A percentile compares a stretch with the other conserved stretches of the same genome.
Conservation (phyloP, 2,888 invertebrate species). For the Ichneumoninae sp. region DNA sequence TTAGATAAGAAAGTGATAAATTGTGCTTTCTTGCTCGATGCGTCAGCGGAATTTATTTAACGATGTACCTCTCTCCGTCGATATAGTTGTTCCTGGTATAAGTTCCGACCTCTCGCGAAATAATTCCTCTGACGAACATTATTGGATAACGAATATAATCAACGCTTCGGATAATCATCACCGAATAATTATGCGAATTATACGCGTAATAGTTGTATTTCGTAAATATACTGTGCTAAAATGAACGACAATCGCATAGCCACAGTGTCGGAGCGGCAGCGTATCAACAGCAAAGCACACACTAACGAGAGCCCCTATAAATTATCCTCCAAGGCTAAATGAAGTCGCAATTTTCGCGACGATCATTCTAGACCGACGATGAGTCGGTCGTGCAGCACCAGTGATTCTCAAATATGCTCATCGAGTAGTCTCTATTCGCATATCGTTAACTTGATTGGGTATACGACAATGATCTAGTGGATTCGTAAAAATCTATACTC, state of each 20-base stretch:
- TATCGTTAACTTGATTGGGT: neutral
- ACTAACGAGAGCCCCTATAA: conserved; percentile 59
- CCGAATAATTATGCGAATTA: conserved; percentile 35
- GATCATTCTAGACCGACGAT: conserved; percentile 57
- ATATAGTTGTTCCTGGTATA: conserved; percentile 25
- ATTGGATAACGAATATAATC: conserved; percentile 46
- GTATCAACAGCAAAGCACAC: conserved; percentile 47
- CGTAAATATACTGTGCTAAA: neutral
- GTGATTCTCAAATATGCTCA: conserved; percentile 60
- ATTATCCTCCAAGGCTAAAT: conserved; percentile 63
- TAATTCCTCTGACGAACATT: conserved; percentile 35
- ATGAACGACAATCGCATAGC: neutral
- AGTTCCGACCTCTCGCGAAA: conserved; percentile 29
- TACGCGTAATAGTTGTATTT: neutral
- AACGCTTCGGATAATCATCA: conserved; percentile 42
- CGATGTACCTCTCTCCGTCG: neutral
- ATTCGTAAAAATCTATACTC: neutral
- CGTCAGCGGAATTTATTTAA: conserved; percentile 18
- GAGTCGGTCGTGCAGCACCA: conserved; percentile 45
- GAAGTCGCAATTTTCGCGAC: conserved; percentile 61
- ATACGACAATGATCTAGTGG: neutral
- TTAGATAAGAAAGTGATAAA: conserved; percentile 39
- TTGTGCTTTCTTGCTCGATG: conserved; percentile 18
- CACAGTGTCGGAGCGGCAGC: conserved; percentile 19
- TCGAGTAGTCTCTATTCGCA: neutral